These are phyloP conservation scores for Campylomormyrus tamandua DNA, from an alignment of 2,113 vertebrate species.

Conservation along the genomic window DNA sequence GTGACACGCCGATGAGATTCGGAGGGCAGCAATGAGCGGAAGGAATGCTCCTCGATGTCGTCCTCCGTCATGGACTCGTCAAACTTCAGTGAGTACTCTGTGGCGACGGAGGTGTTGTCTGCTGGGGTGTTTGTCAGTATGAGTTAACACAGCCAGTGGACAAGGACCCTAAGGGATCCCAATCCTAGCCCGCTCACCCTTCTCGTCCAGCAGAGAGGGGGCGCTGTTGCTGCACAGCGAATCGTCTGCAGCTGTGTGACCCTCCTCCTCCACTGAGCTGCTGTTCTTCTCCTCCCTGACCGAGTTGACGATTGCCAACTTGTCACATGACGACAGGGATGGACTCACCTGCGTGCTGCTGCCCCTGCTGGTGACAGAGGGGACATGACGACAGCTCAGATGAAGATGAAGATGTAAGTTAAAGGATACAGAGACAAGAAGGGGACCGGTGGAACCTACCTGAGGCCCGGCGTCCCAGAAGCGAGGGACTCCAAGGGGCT, in stretches of 20 bases:
- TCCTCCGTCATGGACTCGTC: constrained; percentile 93
- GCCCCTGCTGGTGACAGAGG: constrained; percentile 43
- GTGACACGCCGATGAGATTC: constrained; percentile 86
- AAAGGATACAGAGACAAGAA: background rate
- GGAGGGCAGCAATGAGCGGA: constrained; percentile 85
- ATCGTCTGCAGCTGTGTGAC: constrained; percentile 64
- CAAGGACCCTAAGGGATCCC: background rate
- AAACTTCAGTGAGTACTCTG: constrained; percentile 86
- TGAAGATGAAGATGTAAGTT: background rate
- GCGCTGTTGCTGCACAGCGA: constrained; percentile 72
- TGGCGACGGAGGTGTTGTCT: constrained; percentile 77
- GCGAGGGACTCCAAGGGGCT: constrained; percentile 69
- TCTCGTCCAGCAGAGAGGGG: constrained; percentile 70
- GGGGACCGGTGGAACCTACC: constrained; percentile 49
- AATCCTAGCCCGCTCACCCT: constrained; percentile 57
- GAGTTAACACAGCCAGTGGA: background rate
- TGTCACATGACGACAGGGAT: constrained; percentile 54
- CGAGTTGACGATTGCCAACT: constrained; percentile 49
- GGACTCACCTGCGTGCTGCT: constrained; percentile 65
- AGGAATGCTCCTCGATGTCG: constrained; percentile 88
- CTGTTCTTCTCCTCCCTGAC: constrained; percentile 48
- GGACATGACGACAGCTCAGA: background rate
- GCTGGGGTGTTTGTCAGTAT: constrained; percentile 2
- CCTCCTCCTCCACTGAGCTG: constrained; percentile 73
- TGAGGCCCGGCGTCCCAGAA: constrained; percentile 65